Conservation (phyloP, 2,113 vertebrate genomes). For the Sclerurus mexicanus region DNA sequence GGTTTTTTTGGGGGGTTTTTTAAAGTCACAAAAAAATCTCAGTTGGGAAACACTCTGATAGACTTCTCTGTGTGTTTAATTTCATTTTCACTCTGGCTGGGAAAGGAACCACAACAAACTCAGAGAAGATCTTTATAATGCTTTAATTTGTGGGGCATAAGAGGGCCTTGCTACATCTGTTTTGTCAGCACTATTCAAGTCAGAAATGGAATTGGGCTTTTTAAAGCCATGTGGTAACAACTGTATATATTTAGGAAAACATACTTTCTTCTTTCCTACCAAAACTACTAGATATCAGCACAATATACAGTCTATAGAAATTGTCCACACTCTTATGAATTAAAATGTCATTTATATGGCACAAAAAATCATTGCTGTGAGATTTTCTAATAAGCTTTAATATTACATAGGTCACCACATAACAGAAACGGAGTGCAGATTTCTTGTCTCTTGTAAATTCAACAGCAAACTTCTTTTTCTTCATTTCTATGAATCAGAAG, state of each 20-base stretch:
- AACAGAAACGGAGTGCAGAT: neutral
- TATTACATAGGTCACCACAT: neutral
- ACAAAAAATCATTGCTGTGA: neutral
- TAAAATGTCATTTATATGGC: neutral
- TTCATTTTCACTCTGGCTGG: neutral
- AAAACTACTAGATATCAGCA: neutral
- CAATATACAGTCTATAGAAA: neutral
- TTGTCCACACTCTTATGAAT: neutral
- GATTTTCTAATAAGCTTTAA: neutral
- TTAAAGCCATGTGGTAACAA: neutral
- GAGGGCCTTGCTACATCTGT: neutral
- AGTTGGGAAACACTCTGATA: neutral
- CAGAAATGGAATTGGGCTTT: neutral
- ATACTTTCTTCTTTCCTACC: neutral
- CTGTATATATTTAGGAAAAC: neutral
- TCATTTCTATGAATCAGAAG: neutral
- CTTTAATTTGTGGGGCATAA: neutral
- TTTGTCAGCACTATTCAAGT: neutral
- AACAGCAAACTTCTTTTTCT: fast-evolving
- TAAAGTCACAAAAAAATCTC: neutral
- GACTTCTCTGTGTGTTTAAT: neutral
- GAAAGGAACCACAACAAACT: neutral
- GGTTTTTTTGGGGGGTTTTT: neutral
- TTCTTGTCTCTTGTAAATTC: neutral
- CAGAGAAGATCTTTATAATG: neutral